Percentiles rank a stretch among this genome's conserved stretches.
phyloP scores from a whole-genome alignment of 2,888 invertebrate genomes.

The Trichacis sp. region DNA sequence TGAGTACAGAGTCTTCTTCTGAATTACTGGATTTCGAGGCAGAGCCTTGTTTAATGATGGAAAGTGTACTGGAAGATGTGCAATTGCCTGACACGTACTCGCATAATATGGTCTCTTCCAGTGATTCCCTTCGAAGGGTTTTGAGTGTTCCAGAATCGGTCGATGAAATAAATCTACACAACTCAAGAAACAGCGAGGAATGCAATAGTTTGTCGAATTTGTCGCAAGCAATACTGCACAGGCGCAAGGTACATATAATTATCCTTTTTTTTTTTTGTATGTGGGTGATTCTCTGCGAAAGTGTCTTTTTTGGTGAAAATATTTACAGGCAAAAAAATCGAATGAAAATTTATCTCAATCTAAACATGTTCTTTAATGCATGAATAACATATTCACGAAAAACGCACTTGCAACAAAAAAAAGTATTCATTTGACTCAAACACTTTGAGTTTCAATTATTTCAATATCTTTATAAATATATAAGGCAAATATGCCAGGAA shows the following conservation, averaged over 20 bases:
- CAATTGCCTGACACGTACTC: slow-evolving; percentile 76
- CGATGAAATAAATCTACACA: slow-evolving; percentile 53
- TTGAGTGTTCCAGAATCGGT: slow-evolving; percentile 62
- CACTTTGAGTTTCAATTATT: too few species aligned
- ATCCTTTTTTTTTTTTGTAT: slow-evolving; percentile 1
- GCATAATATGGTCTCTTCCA: slow-evolving; percentile 77
- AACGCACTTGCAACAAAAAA: too few species aligned
- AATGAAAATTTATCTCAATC: too few species aligned
- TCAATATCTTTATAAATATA: too few species aligned
- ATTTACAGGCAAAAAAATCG: too few species aligned
- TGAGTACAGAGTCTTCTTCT: slow-evolving; percentile 74
- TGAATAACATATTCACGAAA: too few species aligned
- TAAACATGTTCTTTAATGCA: too few species aligned
- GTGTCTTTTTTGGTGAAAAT: too few species aligned
- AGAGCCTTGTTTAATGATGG: slow-evolving; percentile 85
- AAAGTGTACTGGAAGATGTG: slow-evolving; percentile 79
- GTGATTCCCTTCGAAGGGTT: slow-evolving; percentile 68
- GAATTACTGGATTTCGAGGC: slow-evolving; percentile 86
- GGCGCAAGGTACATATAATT: slow-evolving; percentile 71
- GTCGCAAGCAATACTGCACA: slow-evolving; percentile 81
- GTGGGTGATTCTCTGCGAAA: background rate
- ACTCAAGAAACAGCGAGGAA: slow-evolving; percentile 70
- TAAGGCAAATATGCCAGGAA: too few species aligned
- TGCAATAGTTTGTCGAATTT: slow-evolving; percentile 78
- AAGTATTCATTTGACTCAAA: too few species aligned